Evolutionary conservation across 2,113 vertebrate genomes (phyloP).

Genomic region (Tragelaphus imberbis): DNA sequence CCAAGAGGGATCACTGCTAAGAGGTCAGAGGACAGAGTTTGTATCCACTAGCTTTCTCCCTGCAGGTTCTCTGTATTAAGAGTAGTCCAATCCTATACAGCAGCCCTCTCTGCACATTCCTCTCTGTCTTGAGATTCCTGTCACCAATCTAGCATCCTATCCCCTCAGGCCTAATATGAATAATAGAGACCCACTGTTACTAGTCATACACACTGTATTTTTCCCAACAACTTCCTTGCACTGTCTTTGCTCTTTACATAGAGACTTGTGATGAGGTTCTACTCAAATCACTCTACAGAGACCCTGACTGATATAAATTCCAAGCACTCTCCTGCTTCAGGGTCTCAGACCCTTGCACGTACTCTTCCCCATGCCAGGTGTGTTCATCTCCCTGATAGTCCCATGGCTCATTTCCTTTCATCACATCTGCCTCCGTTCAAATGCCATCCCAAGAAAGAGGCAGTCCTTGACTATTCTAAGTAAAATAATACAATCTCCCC

Average conservation of each 20-base stretch:
- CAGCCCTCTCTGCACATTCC: background rate
- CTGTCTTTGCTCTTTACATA: background rate
- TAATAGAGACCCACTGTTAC: background rate
- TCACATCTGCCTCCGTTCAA: background rate
- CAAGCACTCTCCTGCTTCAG: background rate
- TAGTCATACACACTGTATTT: background rate
- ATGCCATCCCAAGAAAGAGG: background rate
- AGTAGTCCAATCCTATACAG: background rate
- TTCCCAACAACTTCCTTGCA: background rate
- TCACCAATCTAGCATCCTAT: background rate
- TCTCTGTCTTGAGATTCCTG: background rate
- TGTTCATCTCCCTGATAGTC: background rate
- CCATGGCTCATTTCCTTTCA: background rate
- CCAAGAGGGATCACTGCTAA: background rate
- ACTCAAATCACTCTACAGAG: background rate
- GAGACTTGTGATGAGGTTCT: background rate
- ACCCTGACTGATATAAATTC: background rate
- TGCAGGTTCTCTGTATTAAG: background rate
- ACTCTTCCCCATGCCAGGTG: background rate
- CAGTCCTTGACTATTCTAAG: background rate
- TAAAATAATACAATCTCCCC: background rate
- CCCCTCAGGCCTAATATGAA: background rate
- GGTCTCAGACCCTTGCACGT: background rate
- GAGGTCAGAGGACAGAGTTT: background rate
- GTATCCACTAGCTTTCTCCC: background rate